phyloP scores from a whole-genome alignment of 2,888 invertebrate genomes.

The Microplitis deprimator region DNA sequence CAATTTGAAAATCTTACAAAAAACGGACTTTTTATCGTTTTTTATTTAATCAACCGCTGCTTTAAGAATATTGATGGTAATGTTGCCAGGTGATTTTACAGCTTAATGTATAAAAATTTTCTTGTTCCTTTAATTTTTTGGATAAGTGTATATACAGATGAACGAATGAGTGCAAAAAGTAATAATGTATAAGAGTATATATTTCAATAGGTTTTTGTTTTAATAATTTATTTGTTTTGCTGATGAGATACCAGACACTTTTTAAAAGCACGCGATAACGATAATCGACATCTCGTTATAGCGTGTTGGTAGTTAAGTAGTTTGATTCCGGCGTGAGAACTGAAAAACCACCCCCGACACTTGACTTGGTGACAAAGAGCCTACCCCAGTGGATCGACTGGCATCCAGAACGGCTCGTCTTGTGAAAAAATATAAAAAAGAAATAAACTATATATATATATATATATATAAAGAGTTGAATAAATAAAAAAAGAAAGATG shows the following conservation, averaged over 20 bases:
- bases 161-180: neutral
- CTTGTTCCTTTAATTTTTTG: no score
- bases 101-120: no score
- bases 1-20: no score
- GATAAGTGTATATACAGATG: no score
- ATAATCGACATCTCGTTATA: constrained; percentile 21
- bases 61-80: no score
- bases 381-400: constrained; percentile 43
- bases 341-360: constrained; percentile 49
- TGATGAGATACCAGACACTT: constrained; percentile 16
- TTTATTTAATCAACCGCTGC: no score
- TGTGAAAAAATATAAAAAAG: constrained; percentile 22
- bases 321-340: constrained; percentile 35
- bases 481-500: constrained; percentile 35
- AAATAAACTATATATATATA: neutral
- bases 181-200: neutral
- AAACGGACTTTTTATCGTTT: no score
- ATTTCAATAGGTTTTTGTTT: neutral
- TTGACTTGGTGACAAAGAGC: constrained; percentile 38
- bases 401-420: constrained; percentile 40
- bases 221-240: constrained; percentile 7
- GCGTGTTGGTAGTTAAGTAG: constrained; percentile 7
- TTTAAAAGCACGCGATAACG: constrained; percentile 22
- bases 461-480: neutral
- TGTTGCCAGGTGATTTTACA: no score